Conservation (phyloP, 2,797 vertebrate species). For the Podarcis lilfordi region DNA sequence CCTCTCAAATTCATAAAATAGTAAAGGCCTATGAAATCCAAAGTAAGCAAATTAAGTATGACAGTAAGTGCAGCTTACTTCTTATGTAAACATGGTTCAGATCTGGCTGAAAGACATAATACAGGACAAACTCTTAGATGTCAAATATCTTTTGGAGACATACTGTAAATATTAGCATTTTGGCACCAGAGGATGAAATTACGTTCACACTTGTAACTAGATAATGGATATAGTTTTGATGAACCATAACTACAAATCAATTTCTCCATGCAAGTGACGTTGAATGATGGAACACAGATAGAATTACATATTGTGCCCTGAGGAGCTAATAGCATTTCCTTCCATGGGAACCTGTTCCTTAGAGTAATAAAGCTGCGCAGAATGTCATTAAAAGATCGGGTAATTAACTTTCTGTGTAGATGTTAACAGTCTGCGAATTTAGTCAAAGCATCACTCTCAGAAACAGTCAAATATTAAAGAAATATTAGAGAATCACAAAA, state of each 20-base stretch:
- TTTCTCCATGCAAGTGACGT: conserved; percentile 20
- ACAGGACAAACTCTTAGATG: neutral
- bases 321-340: conserved; percentile 20
- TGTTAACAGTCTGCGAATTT: conserved; percentile 18
- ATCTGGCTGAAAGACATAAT: neutral
- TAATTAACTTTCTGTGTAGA: conserved; percentile 34
- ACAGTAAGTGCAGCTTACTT: neutral
- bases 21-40: neutral
- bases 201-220: conserved; percentile 17
- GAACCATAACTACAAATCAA: conserved; percentile 21
- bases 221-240: conserved; percentile 12
- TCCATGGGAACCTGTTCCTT: conserved; percentile 11
- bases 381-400: conserved; percentile 13
- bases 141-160: neutral
- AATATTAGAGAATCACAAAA: neutral
- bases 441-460: neutral
- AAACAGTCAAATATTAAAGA: conserved; percentile 1
- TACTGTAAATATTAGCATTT: conserved; percentile 14
- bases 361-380: neutral
- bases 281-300: conserved; percentile 9
- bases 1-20: neutral
- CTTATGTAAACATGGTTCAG: neutral
- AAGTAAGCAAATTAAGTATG: neutral
- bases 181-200: neutral
- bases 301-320: conserved; percentile 25